These are phyloP conservation scores for Hyposmocoma kahamanoa DNA, from an alignment of 1,140 invertebrate genomes.

Conservation along the genomic window DNA sequence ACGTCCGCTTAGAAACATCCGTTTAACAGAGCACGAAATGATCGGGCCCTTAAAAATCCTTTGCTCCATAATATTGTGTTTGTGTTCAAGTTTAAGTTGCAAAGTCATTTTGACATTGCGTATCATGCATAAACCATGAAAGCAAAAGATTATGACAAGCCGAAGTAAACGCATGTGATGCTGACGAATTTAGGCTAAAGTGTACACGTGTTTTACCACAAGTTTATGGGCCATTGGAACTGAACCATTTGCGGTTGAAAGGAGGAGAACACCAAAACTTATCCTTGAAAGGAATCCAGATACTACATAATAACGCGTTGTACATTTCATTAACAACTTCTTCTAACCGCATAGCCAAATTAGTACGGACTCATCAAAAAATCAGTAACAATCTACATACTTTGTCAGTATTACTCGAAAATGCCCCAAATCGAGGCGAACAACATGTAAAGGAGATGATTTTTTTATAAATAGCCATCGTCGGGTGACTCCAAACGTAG, in stretches of 20 bases:
- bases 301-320: too few relatives aligned
- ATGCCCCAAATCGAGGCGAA: constrained; percentile 17
- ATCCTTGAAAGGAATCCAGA: too few relatives aligned
- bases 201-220: too few relatives aligned
- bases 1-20: constrained; percentile 12
- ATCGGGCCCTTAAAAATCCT: constrained; percentile 9
- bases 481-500: constrained; percentile 18
- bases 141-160: neutral
- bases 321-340: too few relatives aligned
- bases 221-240: too few relatives aligned
- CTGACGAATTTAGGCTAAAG: too few relatives aligned
- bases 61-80: constrained; percentile 7
- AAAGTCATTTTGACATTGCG: neutral
- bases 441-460: constrained; percentile 42
- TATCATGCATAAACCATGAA: neutral
- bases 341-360: too few relatives aligned
- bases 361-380: too few relatives aligned
- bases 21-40: constrained; percentile 16
- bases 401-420: neutral
- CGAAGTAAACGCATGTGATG: neutral
- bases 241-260: too few relatives aligned
- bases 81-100: neutral
- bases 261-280: too few relatives aligned
- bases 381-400: neutral
- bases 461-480: constrained; percentile 39